Evolutionary conservation across 2,888 invertebrate species (phyloP).

Genomic region (Leucophenga montana): DNA sequence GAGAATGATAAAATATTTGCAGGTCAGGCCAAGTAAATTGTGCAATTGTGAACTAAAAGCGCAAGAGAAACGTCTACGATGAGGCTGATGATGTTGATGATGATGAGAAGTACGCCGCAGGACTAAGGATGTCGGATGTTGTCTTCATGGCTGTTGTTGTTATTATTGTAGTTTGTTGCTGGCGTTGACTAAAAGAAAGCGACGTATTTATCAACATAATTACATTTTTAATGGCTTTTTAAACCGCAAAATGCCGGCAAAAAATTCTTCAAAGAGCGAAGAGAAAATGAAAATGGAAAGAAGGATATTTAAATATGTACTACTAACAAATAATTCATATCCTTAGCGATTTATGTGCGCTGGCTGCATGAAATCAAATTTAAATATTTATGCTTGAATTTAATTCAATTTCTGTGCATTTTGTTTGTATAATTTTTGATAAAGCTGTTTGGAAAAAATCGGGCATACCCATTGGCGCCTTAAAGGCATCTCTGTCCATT

Average conservation of each 20-base stretch:
- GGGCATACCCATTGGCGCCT: constrained; percentile 19
- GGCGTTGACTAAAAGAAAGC: constrained; percentile 52
- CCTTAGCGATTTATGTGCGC: constrained; percentile 17
- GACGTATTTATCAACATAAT: constrained; percentile 70
- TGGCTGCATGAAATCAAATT: constrained; percentile 15
- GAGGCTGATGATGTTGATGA: constrained; percentile 12
- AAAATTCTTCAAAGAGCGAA: constrained; percentile 1
- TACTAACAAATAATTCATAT: constrained; percentile 23
- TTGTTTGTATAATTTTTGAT: background rate
- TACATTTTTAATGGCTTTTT: constrained; percentile 71
- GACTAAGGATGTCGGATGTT: constrained; percentile 15
- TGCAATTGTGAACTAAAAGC: constrained; percentile 43
- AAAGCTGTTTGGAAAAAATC: too few relatives aligned
- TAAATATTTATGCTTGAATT: background rate
- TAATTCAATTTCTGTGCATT: background rate
- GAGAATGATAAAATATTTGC: constrained; percentile 64
- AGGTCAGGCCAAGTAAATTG: constrained; percentile 53
- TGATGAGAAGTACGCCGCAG: constrained; percentile 1
- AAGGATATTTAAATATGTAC: background rate
- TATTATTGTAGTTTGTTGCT: constrained; percentile 49
- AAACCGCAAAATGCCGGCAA: constrained; percentile 62
- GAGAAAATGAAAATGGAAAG: background rate
- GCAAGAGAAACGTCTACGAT: constrained; percentile 31
- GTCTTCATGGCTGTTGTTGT: constrained; percentile 36
- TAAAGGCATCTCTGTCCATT: constrained; percentile 20